A percentile compares a stretch with the other conserved stretches of the same genome.
phyloP scores from a whole-genome alignment of 2,113 vertebrate species.

The Hystrix cristata region DNA sequence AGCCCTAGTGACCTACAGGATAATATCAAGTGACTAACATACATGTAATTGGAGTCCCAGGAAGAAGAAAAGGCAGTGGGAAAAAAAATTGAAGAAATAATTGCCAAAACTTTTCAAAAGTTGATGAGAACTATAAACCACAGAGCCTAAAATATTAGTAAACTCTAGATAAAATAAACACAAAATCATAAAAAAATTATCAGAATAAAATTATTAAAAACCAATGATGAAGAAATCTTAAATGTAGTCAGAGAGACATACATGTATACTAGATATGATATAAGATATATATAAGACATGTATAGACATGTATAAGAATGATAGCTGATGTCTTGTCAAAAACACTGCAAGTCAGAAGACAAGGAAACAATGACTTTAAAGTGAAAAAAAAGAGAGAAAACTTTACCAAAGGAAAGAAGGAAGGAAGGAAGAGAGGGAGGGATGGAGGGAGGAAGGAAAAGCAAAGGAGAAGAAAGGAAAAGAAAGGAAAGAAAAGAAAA shows the following conservation, averaged over 20 bases:
- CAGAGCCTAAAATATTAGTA: not conserved
- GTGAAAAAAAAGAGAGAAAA: not conserved
- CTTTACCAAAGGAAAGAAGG: not conserved
- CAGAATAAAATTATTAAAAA: not conserved
- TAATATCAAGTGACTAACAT: not conserved
- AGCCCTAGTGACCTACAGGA: not conserved
- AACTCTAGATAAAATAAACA: not conserved
- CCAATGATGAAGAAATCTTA: not conserved
- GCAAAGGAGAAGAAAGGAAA: not conserved
- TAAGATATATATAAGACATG: too few relatives aligned
- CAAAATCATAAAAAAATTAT: constrained; percentile 26
- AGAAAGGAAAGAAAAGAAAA: not conserved
- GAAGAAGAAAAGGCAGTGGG: not conserved
- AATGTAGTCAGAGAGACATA: not conserved
- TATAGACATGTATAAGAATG: not conserved
- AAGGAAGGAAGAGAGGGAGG: not conserved
- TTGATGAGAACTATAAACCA: not conserved
- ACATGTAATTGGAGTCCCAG: not conserved
- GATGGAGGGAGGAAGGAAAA: not conserved
- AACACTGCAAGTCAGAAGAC: not conserved
- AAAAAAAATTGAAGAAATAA: not conserved
- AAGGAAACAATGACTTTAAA: not conserved
- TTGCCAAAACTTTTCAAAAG: not conserved
- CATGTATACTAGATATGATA: not conserved
- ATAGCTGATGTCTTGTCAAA: not conserved